These are phyloP conservation scores for Andrena praecox DNA, from an alignment of 2,888 invertebrate species.

Conservation along the genomic window DNA sequence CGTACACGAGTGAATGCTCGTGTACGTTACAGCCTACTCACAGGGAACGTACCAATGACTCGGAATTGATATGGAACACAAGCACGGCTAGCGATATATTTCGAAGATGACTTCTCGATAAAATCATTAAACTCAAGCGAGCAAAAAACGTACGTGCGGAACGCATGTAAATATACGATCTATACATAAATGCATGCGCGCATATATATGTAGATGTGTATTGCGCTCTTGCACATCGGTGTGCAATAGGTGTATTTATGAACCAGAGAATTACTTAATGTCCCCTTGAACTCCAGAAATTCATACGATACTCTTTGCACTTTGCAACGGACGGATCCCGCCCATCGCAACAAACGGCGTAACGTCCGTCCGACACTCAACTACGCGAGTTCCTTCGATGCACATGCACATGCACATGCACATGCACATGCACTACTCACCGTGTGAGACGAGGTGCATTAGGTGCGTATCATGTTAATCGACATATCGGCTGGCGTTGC, in stretches of 20 bases:
- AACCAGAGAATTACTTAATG: not conserved
- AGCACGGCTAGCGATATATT: not conserved
- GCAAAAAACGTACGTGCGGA: conserved; percentile 13
- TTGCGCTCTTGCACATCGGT: conserved; percentile 8
- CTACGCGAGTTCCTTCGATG: conserved; percentile 38
- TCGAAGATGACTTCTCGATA: not conserved
- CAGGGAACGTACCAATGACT: not conserved
- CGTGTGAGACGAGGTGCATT: conserved; percentile 44
- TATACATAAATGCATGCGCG: conserved; percentile 12
- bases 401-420: conserved; percentile 48
- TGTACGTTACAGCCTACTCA: not conserved
- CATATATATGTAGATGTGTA: not conserved
- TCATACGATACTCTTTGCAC: not conserved
- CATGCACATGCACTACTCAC: conserved; percentile 55
- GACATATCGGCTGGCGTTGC: conserved; percentile 42
- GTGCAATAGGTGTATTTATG: conserved; percentile 5
- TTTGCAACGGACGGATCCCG: not conserved
- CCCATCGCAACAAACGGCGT: not conserved
- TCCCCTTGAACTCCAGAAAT: not conserved
- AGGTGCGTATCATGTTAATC: conserved; percentile 54
- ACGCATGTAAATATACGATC: conserved; percentile 23
- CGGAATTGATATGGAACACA: not conserved
- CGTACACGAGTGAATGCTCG: not conserved
- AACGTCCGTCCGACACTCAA: conserved; percentile 7
- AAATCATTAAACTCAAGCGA: conserved; percentile 20